A percentile compares a stretch with the other conserved stretches of the same genome.
phyloP scores from a whole-genome alignment of 2,113 vertebrate species.

The Mesocricetus auratus region DNA sequence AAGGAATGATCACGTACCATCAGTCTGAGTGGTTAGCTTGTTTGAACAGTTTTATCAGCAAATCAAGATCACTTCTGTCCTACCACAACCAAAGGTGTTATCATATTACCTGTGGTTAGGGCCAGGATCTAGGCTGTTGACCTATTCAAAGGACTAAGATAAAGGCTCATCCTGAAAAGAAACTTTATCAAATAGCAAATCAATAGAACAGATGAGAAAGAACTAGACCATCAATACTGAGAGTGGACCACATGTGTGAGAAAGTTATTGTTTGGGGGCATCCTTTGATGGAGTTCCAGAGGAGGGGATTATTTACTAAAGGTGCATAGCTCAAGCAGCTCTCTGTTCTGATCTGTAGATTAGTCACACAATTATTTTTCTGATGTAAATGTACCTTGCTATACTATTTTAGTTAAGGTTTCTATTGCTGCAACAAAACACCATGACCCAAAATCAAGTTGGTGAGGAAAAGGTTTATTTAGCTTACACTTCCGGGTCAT shows the following conservation, averaged over 20 bases:
- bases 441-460: neutral
- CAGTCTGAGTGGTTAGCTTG: neutral
- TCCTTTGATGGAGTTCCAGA: neutral
- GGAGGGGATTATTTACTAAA: neutral
- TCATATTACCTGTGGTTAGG: neutral
- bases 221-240: neutral
- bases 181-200: neutral
- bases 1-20: neutral
- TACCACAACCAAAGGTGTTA: neutral
- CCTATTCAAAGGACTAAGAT: neutral
- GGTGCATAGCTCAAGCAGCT: neutral
- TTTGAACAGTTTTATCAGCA: neutral
- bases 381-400: neutral
- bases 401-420: neutral
- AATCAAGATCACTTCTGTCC: neutral
- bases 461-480: neutral
- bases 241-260: neutral
- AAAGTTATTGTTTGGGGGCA: neutral
- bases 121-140: neutral
- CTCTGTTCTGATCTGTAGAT: neutral
- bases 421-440: neutral
- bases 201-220: neutral
- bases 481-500: neutral
- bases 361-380: neutral
- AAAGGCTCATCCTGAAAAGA: neutral